phyloP scores from a whole-genome alignment of 2,797 vertebrate genomes.

The Macrochelys suwanniensis region DNA sequence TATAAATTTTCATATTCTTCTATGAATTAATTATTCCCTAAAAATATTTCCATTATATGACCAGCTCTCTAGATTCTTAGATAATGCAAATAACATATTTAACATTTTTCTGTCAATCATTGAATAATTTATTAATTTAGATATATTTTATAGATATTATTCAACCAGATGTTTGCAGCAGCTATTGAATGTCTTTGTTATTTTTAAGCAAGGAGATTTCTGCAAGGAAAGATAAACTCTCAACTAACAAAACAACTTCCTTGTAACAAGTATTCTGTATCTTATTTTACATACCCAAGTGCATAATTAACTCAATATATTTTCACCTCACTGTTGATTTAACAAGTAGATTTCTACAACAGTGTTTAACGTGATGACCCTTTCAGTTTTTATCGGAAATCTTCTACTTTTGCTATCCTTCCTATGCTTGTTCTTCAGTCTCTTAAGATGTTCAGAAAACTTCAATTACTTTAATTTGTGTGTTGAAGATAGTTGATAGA shows the following conservation, averaged over 20 bases:
- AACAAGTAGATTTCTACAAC: constrained; percentile 20
- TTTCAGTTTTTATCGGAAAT: constrained; percentile 23
- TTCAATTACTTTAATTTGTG: constrained; percentile 24
- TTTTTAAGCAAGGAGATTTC: constrained; percentile 26
- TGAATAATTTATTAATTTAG: constrained; percentile 69
- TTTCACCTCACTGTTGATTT: constrained; percentile 26
- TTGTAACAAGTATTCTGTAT: constrained; percentile 10
- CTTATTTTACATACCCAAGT: constrained; percentile 42
- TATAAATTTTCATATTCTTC: constrained; percentile 53
- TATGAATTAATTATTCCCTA: constrained; percentile 61
- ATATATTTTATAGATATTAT: constrained; percentile 65
- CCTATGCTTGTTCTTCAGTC: not conserved
- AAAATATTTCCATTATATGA: constrained; percentile 71
- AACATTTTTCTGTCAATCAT: constrained; percentile 70
- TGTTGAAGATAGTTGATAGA: constrained; percentile 4
- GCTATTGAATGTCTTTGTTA: constrained; percentile 54
- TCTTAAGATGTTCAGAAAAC: not conserved
- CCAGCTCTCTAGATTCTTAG: constrained; percentile 64
- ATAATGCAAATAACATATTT: constrained; percentile 74
- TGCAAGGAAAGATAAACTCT: constrained; percentile 51
- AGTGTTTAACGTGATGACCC: not conserved
- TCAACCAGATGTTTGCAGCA: constrained; percentile 45
- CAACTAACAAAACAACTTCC: constrained; percentile 30
- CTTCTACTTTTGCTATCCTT: not conserved
- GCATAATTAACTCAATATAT: constrained; percentile 51